A percentile compares a stretch with the other conserved stretches of the same genome.
phyloP scores from a whole-genome alignment of 2,797 vertebrate species.

The Gymnoscopelus microlampas region DNA sequence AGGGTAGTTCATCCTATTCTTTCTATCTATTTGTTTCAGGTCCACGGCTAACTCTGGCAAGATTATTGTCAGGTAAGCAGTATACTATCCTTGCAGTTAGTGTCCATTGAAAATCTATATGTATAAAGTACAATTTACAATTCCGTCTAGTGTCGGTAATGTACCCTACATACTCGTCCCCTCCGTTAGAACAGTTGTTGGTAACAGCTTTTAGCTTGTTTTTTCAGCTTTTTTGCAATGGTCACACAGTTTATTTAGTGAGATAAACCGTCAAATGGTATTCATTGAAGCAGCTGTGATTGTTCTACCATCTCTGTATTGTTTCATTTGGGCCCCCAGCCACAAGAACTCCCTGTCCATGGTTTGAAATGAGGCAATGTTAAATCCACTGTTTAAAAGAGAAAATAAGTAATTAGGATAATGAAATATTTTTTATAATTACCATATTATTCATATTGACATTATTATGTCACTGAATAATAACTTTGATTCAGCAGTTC shows the following conservation, averaged over 20 bases:
- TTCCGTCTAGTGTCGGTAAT: too few species aligned
- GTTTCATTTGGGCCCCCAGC: not conserved
- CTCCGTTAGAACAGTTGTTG: too few species aligned
- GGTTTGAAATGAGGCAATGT: too few species aligned
- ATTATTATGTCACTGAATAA: too few species aligned
- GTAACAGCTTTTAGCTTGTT: too few species aligned
- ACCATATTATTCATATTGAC: not conserved
- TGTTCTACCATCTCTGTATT: not conserved
- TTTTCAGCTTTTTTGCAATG: too few species aligned
- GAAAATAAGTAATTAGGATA: too few species aligned
- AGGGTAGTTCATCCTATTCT: slow-evolving; percentile 62
- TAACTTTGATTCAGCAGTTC: too few species aligned
- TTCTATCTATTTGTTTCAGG: slow-evolving; percentile 76
- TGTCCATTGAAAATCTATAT: slow-evolving; percentile 5
- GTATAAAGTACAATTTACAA: not conserved
- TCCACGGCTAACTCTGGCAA: slow-evolving; percentile 80
- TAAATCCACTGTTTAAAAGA: too few species aligned
- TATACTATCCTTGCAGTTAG: slow-evolving; percentile 35
- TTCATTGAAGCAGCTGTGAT: not conserved
- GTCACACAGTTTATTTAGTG: not conserved
- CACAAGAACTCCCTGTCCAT: too few species aligned
- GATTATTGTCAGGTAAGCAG: slow-evolving; percentile 86
- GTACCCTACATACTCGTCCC: too few species aligned
- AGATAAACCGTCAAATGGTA: not conserved
- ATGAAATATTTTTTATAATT: not conserved